These are phyloP conservation scores for Leptinotarsa rubiginosa DNA, from an alignment of 2,888 invertebrate species.

Conservation along the genomic window DNA sequence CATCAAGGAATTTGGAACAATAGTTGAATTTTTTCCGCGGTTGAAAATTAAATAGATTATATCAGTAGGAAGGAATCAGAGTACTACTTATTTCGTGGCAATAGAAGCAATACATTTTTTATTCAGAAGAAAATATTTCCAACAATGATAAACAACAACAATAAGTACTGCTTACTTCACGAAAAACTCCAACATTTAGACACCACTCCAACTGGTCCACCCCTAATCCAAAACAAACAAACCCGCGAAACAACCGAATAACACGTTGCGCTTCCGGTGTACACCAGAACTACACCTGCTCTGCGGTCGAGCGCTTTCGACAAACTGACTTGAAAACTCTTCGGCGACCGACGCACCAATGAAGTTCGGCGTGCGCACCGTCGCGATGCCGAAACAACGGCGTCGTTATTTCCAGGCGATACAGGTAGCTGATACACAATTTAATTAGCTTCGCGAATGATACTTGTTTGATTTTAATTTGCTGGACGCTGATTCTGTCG, in stretches of 20 bases:
- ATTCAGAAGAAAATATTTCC: no score
- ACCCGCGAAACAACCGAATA: not conserved
- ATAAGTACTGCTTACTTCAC: not conserved
- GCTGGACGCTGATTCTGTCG: conserved; percentile 14
- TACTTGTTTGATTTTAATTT: conserved; percentile 40
- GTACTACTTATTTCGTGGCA: no score
- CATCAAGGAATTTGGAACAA: no score
- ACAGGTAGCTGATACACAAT: conserved; percentile 54
- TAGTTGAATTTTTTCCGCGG: no score
- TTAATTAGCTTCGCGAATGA: conserved; percentile 43
- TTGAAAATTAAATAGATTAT: no score
- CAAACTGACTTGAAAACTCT: conserved; percentile 13
- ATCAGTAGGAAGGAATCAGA: no score
- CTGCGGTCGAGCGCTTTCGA: not conserved
- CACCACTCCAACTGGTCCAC: not conserved
- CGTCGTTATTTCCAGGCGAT: conserved; percentile 53
- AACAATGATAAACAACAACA: not conserved
- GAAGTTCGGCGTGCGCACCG: conserved; percentile 3
- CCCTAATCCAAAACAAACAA: not conserved
- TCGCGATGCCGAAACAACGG: conserved; percentile 33
- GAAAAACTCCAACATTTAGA: not conserved
- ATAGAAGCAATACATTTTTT: no score
- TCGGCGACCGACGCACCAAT: not conserved
- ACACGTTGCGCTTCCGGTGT: not conserved
- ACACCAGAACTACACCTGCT: not conserved